These are phyloP conservation scores for Brachylomia viminalis DNA, from an alignment of 2,888 invertebrate genomes.

Conservation along the genomic window DNA sequence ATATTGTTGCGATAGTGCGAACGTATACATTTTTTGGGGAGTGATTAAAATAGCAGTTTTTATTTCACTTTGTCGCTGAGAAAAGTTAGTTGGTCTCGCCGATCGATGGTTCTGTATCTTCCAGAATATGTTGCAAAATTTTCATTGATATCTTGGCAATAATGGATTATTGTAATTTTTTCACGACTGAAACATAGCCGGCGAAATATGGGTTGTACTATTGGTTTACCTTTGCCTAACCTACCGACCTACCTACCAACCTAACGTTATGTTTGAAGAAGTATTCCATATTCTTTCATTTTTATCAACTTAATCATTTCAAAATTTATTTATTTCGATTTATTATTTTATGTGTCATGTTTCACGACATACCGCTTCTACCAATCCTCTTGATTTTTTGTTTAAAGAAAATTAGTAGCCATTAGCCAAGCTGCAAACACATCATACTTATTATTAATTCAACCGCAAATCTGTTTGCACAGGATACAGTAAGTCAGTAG, in stretches of 20 bases:
- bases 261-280: too few relatives aligned
- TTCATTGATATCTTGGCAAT: background rate
- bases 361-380: background rate
- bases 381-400: background rate
- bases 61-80: background rate
- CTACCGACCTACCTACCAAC: too few relatives aligned
- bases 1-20: constrained; percentile 26
- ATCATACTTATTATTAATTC: background rate
- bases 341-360: too few relatives aligned
- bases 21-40: constrained; percentile 5
- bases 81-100: too few relatives aligned
- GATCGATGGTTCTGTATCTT: background rate
- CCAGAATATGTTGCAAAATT: too few relatives aligned
- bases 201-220: too few relatives aligned
- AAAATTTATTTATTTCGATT: too few relatives aligned
- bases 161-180: background rate
- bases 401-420: background rate
- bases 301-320: too few relatives aligned
- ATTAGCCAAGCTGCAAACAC: background rate
- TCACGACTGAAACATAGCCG: background rate
- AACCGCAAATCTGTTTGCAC: background rate
- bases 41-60: constrained; percentile 18
- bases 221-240: too few relatives aligned
- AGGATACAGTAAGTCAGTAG: background rate
- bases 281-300: too few relatives aligned